Base-by-base conservation (phyloP, 1,140 invertebrate species). In the Neodiprion virginianus region DNA sequence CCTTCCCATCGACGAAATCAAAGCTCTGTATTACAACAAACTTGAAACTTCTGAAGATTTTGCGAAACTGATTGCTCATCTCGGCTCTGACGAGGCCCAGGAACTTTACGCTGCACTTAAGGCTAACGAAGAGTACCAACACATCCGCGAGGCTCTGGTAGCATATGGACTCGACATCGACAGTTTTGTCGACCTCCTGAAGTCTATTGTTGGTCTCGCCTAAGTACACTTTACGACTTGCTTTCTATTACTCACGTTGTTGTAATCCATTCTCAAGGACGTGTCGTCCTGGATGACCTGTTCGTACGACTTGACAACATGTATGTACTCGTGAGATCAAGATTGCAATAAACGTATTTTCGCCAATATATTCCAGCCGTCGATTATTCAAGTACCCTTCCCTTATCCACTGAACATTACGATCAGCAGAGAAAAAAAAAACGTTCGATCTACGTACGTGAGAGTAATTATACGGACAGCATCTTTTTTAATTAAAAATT, bases 21-120 rank as follows among this genome's bases (percentile, higher is more conserved):
- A 80, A 17, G 75, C 72, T 14, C 70, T 85, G n/a, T 79, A 79
- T 71, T 1, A 79, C 0, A 12, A 82, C 10, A 86, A 86, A 74
- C 8, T 82, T 0, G 40, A 71, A 1, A 78, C 17, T 9, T 80
- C 78, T 7, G 47, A 71, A 17, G 72, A 66, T 7, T 86, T 84
- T 47, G 67, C 61, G 1, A 49, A 74, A 0, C 76, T 84, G 8
- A 53, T 84, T 1, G 10, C 75, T 7, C 65, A 65, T 1, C n/a
- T 84, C 8, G 67, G 48, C 14, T 81, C 79, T 0, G 9, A 48
- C 0, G 73, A 84, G 23, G 75, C 82, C 40, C 47, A 76, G 66
- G 71, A 69, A 10, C n/a, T 82, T 0, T 10, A 78, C 12, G 76
- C 78, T 23, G 73, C 49, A 12, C 21, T 81, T 0, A 14, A 77